Percentiles rank a stretch among this genome's conserved stretches.
phyloP scores from a whole-genome alignment of 2,888 invertebrate genomes.

The Electrophaes corylata region DNA sequence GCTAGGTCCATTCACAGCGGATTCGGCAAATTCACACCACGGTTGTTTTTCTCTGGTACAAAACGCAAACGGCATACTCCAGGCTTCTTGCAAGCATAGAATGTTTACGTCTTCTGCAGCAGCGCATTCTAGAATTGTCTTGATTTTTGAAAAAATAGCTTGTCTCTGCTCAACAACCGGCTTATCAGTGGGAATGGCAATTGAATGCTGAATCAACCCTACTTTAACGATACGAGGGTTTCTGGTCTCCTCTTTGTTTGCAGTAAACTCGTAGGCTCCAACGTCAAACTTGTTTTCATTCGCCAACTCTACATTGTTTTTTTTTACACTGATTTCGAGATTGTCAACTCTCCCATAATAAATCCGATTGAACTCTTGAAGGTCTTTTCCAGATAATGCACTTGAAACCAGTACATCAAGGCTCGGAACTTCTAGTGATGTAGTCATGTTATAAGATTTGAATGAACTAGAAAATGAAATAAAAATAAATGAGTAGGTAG shows the following conservation, averaged over 20 bases:
- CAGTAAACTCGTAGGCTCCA: constrained; percentile 88
- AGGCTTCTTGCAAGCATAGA: constrained; percentile 97
- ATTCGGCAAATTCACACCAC: constrained; percentile 99
- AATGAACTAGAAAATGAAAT: too few relatives aligned
- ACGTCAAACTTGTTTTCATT: constrained; percentile 87
- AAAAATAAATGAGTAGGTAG: too few relatives aligned
- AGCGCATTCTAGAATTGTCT: constrained; percentile 90
- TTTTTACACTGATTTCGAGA: constrained; percentile 78
- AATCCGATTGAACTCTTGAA: constrained; percentile 88
- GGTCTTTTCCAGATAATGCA: constrained; percentile 70
- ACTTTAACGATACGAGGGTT: constrained; percentile 89
- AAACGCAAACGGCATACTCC: constrained; percentile 99
- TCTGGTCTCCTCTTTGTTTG: constrained; percentile 88
- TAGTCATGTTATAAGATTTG: constrained; percentile 61
- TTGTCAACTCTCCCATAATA: constrained; percentile 90
- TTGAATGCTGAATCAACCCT: constrained; percentile 94
- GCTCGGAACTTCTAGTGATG: constrained; percentile 57
- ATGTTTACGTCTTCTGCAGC: constrained; percentile 92
- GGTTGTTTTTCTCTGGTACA: constrained; percentile 98
- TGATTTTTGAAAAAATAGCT: constrained; percentile 90
- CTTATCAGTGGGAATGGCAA: constrained; percentile 89
- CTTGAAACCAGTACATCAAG: constrained; percentile 62
- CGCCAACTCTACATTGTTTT: constrained; percentile 74
- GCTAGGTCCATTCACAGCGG: constrained; percentile 92
- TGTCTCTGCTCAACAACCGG: constrained; percentile 90